Evolutionary conservation across 2,797 vertebrate species (phyloP), one percentile per base, ranked within the genome.

Genomic region (Melanotaenia pygmaea): DNA sequence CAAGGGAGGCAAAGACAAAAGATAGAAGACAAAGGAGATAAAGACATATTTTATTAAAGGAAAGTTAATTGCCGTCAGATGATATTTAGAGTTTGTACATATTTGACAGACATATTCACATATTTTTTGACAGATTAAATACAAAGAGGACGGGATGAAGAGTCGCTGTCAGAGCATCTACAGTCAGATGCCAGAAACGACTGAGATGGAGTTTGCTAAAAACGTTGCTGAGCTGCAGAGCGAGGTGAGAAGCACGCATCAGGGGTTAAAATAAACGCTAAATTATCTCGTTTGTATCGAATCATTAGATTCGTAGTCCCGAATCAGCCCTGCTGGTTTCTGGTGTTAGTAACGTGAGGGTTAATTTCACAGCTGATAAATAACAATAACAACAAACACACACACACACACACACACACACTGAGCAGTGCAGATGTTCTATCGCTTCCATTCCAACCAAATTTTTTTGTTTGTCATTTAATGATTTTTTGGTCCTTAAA

Each of bases 91-190:
- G 9, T 8, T n/a, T 24, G 50, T 26, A 11, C 4, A 50, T n/a
- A 50, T 26, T 24, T 34, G 11, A 6, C 78, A 91, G 89, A 13
- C 28, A 28, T 28, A 28, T 28, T 28, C 3, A 28, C 28, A 28
- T 28, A 28, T 28, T 28, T 28, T 28, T 24, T 34, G 11, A 6
- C 78, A 91, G 91, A 13, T 12, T 1, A 96, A 96, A 75, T 98
- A 98, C 80, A 97, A 95, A 91, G 94, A 88, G 70, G 35, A 40
- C 0, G 84, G 81, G 2, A 71, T 28, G 59, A 86, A 62, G 66
- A 77, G 67, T 4, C 79, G 74, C 8, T 81, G 81, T 30, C 94
- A 93, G 43, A 93, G 93, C 37, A 85, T 96, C 24, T 98, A 97
- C 87, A 74, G 80, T 16, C 88, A 82, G 53, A 84, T 94, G 0